phyloP scores from a whole-genome alignment of 2,113 vertebrate genomes.

The Cromileptes altivelis region DNA sequence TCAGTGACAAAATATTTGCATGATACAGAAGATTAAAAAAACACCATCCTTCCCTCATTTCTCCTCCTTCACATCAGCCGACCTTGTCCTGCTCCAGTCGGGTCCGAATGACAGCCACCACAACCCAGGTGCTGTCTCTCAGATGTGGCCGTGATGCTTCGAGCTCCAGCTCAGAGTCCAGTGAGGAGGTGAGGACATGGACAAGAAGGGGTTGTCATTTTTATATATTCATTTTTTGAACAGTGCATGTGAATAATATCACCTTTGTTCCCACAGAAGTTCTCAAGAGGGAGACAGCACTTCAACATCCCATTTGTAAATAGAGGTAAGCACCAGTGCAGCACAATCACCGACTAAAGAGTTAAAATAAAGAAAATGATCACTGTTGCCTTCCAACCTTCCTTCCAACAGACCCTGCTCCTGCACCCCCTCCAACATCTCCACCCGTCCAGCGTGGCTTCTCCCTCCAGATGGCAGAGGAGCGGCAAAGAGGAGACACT shows the following conservation, averaged over 20 bases:
- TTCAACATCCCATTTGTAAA: conserved; percentile 28
- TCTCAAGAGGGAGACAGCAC: conserved; percentile 29
- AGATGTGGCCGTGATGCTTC: conserved; percentile 45
- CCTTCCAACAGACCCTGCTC: conserved; percentile 17
- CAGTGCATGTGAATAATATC: background rate
- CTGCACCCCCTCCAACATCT: background rate
- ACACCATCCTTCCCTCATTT: background rate
- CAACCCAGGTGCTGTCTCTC: conserved; percentile 55
- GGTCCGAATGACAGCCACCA: conserved; percentile 29
- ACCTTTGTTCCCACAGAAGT: conserved; percentile 42
- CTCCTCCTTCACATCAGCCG: conserved; percentile 29
- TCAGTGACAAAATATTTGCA: background rate
- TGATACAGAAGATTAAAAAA: background rate
- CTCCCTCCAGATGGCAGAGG: background rate
- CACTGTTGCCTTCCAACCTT: background rate
- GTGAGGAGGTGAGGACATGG: conserved; percentile 73
- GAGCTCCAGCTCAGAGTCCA: conserved; percentile 79
- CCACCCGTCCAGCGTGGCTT: background rate
- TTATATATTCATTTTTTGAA: too few species aligned
- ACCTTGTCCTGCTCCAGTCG: conserved; percentile 60
- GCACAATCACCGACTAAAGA: background rate
- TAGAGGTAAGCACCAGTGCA: conserved; percentile 46
- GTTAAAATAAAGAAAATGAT: background rate
- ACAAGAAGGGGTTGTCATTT: background rate
- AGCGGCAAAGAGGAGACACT: conserved; percentile 48